These are phyloP conservation scores for Cnemophilus loriae DNA, from an alignment of 2,113 vertebrate genomes.

Conservation along the genomic window DNA sequence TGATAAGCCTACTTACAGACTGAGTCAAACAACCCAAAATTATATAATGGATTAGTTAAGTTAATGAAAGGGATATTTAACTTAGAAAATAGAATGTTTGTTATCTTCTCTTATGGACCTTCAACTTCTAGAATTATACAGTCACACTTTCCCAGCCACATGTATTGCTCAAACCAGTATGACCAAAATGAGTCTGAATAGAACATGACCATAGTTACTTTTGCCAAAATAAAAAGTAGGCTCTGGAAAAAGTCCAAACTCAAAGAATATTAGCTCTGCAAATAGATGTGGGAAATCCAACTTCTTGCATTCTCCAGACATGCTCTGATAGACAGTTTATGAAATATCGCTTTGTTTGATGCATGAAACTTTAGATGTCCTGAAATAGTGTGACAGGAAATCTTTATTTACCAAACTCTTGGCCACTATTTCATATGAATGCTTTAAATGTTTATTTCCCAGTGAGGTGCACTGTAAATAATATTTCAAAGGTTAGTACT, in stretches of 20 bases:
- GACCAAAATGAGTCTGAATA: neutral
- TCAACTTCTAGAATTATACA: neutral
- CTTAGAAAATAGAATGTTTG: neutral
- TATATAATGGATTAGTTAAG: neutral
- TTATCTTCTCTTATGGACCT: neutral
- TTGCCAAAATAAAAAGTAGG: neutral
- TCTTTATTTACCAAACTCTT: neutral
- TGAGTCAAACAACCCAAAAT: neutral
- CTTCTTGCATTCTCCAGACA: neutral
- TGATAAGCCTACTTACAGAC: neutral
- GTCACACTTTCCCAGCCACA: neutral
- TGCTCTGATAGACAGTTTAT: neutral
- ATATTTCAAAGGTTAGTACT: slow-evolving; percentile 24
- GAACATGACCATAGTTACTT: neutral
- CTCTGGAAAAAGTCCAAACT: neutral
- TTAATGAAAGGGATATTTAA: neutral
- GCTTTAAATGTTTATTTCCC: neutral
- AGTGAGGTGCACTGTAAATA: neutral
- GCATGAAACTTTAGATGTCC: neutral
- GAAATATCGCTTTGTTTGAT: neutral
- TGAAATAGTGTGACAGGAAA: neutral
- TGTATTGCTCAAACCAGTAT: neutral
- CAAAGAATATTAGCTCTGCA: neutral
- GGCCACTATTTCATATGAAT: neutral
- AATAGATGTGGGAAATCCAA: slow-evolving; percentile 29